These are phyloP conservation scores for Tachypleus tridentatus DNA, from an alignment of 1,140 invertebrate species.

Conservation along the genomic window DNA sequence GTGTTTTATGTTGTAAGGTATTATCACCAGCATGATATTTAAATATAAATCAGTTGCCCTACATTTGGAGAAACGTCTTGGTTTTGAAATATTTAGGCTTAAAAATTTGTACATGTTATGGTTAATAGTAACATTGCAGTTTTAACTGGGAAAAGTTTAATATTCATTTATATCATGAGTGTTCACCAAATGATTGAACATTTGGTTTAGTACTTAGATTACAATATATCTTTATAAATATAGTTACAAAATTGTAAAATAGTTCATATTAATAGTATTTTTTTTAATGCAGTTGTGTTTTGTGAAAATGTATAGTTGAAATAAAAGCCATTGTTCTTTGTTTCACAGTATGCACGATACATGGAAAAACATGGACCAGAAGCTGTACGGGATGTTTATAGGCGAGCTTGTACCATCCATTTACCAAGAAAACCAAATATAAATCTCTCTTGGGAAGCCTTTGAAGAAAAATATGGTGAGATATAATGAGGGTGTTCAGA, in stretches of 20 bases:
- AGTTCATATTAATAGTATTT: not conserved
- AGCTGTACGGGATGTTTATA: constrained; percentile 64
- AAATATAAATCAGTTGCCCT: too few relatives aligned
- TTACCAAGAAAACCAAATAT: constrained; percentile 83
- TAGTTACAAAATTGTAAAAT: not conserved
- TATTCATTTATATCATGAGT: too few relatives aligned
- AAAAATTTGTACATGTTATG: too few relatives aligned
- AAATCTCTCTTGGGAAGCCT: constrained; percentile 86
- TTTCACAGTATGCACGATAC: constrained; percentile 58
- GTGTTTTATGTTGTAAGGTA: too few relatives aligned
- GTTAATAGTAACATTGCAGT: too few relatives aligned
- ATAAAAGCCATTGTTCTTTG: not conserved
- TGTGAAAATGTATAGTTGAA: constrained; percentile 1
- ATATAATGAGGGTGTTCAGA: not conserved
- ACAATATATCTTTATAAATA: too few relatives aligned
- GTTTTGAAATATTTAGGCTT: too few relatives aligned
- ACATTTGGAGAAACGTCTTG: too few relatives aligned
- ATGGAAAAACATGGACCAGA: constrained; percentile 47
- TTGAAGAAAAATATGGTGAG: constrained; percentile 72
- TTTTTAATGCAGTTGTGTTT: not conserved
- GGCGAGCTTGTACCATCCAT: constrained; percentile 81
- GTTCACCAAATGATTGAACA: too few relatives aligned
- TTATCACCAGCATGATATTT: too few relatives aligned
- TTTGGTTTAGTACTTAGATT: too few relatives aligned
- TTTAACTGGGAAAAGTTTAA: too few relatives aligned